phyloP scores from a whole-genome alignment of 2,113 vertebrate species.

The Australoheros scitulus region DNA sequence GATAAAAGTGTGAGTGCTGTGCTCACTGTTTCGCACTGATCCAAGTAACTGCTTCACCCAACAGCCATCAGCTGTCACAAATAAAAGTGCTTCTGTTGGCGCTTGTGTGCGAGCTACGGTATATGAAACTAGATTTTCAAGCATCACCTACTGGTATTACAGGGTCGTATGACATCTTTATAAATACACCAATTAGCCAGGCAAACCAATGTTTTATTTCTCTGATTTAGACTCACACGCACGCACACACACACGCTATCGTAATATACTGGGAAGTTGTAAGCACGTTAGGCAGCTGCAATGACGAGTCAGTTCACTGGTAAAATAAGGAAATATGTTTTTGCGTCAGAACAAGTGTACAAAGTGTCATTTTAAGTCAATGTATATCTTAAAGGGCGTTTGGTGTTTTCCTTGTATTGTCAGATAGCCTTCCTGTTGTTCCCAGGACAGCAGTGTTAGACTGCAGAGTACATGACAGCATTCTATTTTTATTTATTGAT shows the following conservation, averaged over 20 bases:
- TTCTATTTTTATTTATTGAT: constrained; percentile 87
- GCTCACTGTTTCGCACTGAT: constrained; percentile 9
- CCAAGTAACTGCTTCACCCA: constrained; percentile 8
- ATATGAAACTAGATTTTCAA: constrained; percentile 9
- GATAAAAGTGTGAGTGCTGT: not conserved
- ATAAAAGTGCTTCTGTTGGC: not conserved
- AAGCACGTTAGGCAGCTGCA: constrained; percentile 78
- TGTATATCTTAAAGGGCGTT: constrained; percentile 82
- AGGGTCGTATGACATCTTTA: constrained; percentile 59
- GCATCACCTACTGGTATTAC: constrained; percentile 60
- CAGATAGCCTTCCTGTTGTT: constrained; percentile 81
- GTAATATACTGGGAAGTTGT: constrained; percentile 18
- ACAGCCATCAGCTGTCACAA: not conserved
- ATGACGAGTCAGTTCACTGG: constrained; percentile 69
- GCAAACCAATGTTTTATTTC: constrained; percentile 39
- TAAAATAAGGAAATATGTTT: constrained; percentile 65
- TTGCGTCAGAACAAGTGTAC: constrained; percentile 74
- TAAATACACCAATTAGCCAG: constrained; percentile 48
- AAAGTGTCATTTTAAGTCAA: constrained; percentile 81
- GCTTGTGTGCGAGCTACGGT: not conserved
- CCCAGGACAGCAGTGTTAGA: constrained; percentile 77
- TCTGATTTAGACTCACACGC: not conserved
- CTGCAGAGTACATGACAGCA: constrained; percentile 79
- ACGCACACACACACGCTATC: not conserved
- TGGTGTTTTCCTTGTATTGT: constrained; percentile 83